Percentiles rank a stretch among this genome's conserved stretches.
phyloP scores from a whole-genome alignment of 1,140 invertebrate species.

The Bombus fervidus region DNA sequence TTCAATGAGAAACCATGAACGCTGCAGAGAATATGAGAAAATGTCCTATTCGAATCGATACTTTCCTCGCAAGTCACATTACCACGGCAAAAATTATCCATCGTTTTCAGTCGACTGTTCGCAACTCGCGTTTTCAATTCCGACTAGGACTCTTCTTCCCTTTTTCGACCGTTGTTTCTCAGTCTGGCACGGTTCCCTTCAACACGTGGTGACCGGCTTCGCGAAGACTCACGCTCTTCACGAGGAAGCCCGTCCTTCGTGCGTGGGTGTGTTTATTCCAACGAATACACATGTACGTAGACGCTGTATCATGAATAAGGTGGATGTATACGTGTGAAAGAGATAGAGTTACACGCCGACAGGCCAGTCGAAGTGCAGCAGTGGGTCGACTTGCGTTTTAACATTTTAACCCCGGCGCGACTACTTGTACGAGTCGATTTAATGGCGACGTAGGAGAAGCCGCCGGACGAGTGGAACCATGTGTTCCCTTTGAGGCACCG shows the following conservation, averaged over 20 bases:
- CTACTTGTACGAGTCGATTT: constrained; percentile 44
- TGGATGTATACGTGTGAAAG: constrained; percentile 17
- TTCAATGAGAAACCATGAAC: no score
- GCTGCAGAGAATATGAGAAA: no score
- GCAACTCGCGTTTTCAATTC: no score
- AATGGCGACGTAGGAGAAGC: constrained; percentile 18
- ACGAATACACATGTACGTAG: neutral
- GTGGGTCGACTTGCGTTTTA: constrained; percentile 35
- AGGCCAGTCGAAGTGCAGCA: constrained; percentile 17
- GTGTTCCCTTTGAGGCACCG: constrained; percentile 52
- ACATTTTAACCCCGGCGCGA: constrained; percentile 19
- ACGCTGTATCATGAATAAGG: neutral
- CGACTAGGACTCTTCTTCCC: no score
- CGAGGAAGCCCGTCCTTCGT: neutral
- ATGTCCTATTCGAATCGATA: no score
- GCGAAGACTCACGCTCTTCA: neutral
- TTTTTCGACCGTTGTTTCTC: neutral
- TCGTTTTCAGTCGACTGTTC: no score
- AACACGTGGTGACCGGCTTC: constrained; percentile 39
- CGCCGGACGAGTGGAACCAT: constrained; percentile 54
- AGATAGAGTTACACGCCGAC: constrained; percentile 41
- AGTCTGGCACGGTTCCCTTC: neutral
- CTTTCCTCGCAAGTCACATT: neutral
- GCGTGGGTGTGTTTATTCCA: constrained; percentile 39
- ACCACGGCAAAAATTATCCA: no score